Percentiles rank a stretch among this genome's conserved stretches.
Evolutionary conservation across 2,888 invertebrate genomes (phyloP).

Genomic region (Brachynemurus nebulosus): DNA sequence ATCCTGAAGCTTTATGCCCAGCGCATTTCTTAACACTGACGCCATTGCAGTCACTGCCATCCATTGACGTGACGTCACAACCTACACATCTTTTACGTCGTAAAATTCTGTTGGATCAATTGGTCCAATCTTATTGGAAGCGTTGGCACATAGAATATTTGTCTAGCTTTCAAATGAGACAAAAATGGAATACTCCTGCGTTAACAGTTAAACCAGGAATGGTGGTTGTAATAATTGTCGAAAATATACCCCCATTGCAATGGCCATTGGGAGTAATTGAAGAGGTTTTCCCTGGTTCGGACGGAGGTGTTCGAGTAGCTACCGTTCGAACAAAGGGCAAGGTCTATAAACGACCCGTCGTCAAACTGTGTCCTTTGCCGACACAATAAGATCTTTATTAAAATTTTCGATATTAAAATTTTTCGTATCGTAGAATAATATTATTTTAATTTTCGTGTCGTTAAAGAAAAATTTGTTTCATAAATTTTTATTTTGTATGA

Average conservation of each 20-base stretch:
- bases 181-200: neutral
- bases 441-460: no score
- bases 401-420: no score
- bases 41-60: conserved; percentile 7
- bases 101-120: neutral
- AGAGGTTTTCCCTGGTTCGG: conserved; percentile 10
- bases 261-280: conserved; percentile 3
- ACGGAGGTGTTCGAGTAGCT: conserved; percentile 11
- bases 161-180: neutral
- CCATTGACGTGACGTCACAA: neutral
- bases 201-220: neutral
- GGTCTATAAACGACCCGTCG: conserved; percentile 11
- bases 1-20: conserved; percentile 9
- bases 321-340: conserved; percentile 8
- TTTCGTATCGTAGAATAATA: no score
- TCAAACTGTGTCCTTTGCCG: neutral
- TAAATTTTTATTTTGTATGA: no score
- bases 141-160: conserved; percentile 8
- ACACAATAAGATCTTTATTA: no score
- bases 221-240: neutral
- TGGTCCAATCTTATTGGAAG: conserved; percentile 8
- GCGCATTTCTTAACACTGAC: conserved; percentile 12
- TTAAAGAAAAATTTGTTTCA: no score
- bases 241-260: conserved; percentile 4
- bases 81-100: neutral